phyloP scores from a whole-genome alignment of 2,888 invertebrate species.

The Sarcophaga subvicina region DNA sequence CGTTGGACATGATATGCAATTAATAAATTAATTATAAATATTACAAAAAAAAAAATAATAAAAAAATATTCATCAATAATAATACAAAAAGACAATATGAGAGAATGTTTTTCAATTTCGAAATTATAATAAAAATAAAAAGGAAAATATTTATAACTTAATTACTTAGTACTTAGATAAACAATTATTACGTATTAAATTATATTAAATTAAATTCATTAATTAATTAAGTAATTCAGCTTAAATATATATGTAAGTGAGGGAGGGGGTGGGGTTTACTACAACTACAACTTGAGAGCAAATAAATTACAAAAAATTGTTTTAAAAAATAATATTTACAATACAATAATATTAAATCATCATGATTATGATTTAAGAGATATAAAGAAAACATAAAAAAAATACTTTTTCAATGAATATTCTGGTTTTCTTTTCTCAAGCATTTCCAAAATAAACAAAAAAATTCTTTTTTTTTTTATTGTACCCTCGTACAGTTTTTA shows the following conservation, averaged over 20 bases:
- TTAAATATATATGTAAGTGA: background rate
- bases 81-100: conserved; percentile 21
- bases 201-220: conserved; percentile 13
- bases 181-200: conserved; percentile 55
- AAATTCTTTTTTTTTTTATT: background rate
- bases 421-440: background rate
- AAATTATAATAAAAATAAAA: background rate
- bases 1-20: conserved; percentile 54
- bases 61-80: conserved; percentile 38
- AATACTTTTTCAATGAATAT: background rate
- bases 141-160: conserved; percentile 41
- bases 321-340: conserved; percentile 54
- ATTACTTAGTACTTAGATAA: conserved; percentile 25
- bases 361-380: background rate
- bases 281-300: conserved; percentile 4
- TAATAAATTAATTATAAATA: conserved; percentile 66
- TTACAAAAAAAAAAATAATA: background rate
- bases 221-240: background rate
- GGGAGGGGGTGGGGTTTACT: too few species aligned
- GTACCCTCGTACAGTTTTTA: too few species aligned
- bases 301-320: conserved; percentile 52
- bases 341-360: background rate
- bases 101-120: too few species aligned
- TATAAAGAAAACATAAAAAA: background rate
- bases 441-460: conserved; percentile 34